Percentiles rank a stretch among this genome's conserved stretches.
Evolutionary conservation across 2,888 invertebrate species (phyloP).

Genomic region (Meandrusa payeni): DNA sequence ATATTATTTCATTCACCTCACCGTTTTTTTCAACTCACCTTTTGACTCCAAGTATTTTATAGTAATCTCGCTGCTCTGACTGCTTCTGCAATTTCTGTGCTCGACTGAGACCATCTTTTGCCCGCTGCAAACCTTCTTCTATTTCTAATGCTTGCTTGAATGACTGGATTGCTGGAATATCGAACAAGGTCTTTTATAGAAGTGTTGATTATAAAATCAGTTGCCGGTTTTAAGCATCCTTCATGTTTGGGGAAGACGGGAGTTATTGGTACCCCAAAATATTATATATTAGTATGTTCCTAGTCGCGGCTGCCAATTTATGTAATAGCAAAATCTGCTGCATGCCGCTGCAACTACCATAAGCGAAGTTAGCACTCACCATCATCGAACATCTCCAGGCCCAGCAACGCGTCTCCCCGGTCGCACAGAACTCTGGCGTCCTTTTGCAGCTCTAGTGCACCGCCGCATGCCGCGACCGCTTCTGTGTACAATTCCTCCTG

Average conservation of each 20-base stretch:
- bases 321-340: no score
- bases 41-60: constrained; percentile 96
- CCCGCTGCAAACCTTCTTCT: constrained; percentile 88
- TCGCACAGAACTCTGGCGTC: constrained; percentile 92
- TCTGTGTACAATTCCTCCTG: constrained; percentile 86
- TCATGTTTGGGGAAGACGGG: no score
- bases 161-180: constrained; percentile 88
- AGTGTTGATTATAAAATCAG: no score
- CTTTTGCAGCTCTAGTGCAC: constrained; percentile 87
- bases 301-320: no score
- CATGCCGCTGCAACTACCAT: no score
- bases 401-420: constrained; percentile 94
- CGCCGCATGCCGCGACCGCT: constrained; percentile 88
- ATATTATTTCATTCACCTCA: no score
- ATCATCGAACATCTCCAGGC: constrained; percentile 95
- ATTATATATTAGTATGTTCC: no score
- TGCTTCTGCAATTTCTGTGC: constrained; percentile 96
- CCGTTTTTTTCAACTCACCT: no score
- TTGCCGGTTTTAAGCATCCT: no score
- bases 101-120: constrained; percentile 92
- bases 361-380: constrained; percentile 75
- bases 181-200: no score
- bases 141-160: constrained; percentile 92
- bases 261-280: no score
- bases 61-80: constrained; percentile 96